Percentiles rank a stretch among this genome's conserved stretches.
Conservation (phyloP, 2,113 vertebrate genomes). For the Petaurus breviceps region DNA sequence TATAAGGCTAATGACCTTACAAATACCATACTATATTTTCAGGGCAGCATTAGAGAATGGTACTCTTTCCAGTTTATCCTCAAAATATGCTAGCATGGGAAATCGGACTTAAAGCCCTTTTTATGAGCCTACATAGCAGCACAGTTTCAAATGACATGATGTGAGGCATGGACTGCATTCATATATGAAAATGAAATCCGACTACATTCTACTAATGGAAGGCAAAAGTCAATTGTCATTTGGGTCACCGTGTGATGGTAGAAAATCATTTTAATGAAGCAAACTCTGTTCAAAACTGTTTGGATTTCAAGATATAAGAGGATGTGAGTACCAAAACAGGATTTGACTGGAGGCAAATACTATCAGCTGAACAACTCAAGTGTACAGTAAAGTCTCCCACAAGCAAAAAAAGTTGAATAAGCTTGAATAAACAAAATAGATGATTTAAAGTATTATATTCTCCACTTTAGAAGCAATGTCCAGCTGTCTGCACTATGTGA, state of each 20-base stretch:
- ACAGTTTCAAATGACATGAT: slow-evolving; percentile 71
- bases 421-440: slow-evolving; percentile 75
- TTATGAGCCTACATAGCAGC: slow-evolving; percentile 31
- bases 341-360: slow-evolving; percentile 75
- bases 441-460: slow-evolving; percentile 71
- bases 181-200: slow-evolving; percentile 74
- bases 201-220: slow-evolving; percentile 72
- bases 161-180: slow-evolving; percentile 70
- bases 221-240: slow-evolving; percentile 74
- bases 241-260: slow-evolving; percentile 69
- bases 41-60: slow-evolving; percentile 35
- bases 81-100: slow-evolving; percentile 52
- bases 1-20: slow-evolving; percentile 61
- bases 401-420: slow-evolving; percentile 76
- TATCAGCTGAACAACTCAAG: slow-evolving; percentile 74
- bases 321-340: slow-evolving; percentile 72
- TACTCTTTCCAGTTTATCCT: slow-evolving; percentile 55
- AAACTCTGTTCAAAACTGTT: slow-evolving; percentile 73
- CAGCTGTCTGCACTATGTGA: slow-evolving; percentile 57
- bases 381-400: slow-evolving; percentile 74
- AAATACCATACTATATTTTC: slow-evolving; percentile 44
- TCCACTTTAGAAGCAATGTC: slow-evolving; percentile 64
- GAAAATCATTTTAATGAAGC: slow-evolving; percentile 80
- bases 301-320: slow-evolving; percentile 73
- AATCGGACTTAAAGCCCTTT: slow-evolving; percentile 55